These are phyloP conservation scores for Halcyon smyrnensis DNA, from an alignment of 2,797 vertebrate species.

Conservation along the genomic window DNA sequence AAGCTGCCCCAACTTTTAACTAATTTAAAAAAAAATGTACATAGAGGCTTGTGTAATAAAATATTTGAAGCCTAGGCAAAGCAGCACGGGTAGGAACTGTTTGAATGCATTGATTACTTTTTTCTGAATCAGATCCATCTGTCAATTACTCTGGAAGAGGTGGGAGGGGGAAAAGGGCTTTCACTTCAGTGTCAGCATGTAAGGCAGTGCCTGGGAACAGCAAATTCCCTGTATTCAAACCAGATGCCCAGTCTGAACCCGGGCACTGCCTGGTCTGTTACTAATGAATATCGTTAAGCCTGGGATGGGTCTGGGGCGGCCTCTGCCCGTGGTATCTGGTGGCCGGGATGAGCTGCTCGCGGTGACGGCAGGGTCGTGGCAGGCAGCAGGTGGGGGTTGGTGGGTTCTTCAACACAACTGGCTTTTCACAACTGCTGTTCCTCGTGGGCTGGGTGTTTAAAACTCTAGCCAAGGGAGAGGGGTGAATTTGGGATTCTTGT, in stretches of 20 bases:
- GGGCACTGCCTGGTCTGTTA: conserved; percentile 29
- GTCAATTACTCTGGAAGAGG: neutral
- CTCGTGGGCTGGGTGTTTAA: accelerated
- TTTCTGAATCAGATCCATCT: conserved; percentile 56
- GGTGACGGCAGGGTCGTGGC: neutral
- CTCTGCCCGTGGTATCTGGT: neutral
- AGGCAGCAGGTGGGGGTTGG: neutral
- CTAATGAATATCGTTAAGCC: conserved; percentile 2
- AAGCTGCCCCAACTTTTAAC: neutral
- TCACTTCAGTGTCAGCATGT: conserved; percentile 34
- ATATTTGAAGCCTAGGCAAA: neutral
- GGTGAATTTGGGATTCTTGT: neutral
- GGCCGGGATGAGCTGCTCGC: neutral
- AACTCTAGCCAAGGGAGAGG: neutral
- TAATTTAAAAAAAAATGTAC: neutral
- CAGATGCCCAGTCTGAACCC: neutral
- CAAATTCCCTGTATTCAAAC: conserved; percentile 54
- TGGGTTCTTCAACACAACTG: neutral
- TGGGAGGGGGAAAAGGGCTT: neutral
- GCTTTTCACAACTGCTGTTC: neutral
- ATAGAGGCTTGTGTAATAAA: conserved; percentile 5
- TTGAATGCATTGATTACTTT: conserved; percentile 33
- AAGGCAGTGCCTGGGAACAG: conserved; percentile 28
- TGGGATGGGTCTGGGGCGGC: neutral
- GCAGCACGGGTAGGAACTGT: neutral